Conservation (phyloP, 53 echinoderm and acorn worm genomes). For the Glandiceps talaboti region DNA sequence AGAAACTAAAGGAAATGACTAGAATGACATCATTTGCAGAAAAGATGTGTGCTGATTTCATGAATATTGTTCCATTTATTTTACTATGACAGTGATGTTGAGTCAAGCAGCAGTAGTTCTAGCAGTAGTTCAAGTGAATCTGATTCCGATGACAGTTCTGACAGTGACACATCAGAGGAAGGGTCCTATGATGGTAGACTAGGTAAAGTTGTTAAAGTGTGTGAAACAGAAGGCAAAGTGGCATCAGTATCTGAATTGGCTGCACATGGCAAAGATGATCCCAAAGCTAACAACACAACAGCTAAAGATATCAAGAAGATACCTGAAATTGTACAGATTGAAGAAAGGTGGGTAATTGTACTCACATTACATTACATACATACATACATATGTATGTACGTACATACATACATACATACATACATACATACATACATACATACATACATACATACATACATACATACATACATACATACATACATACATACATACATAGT, state of each 20-base stretch:
- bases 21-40: too few relatives aligned
- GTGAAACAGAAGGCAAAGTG: slow-evolving; percentile 1
- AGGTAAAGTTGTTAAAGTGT: slow-evolving; percentile 21
- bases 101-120: not conserved
- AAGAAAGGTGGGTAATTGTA: not conserved
- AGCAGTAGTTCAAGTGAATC: slow-evolving; percentile 20
- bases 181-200: slow-evolving; percentile 35
- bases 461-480: too few relatives aligned
- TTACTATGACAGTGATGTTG: not conserved
- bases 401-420: too few relatives aligned
- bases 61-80: too few relatives aligned
- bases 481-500: too few relatives aligned
- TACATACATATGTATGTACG: too few relatives aligned
- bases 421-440: too few relatives aligned
- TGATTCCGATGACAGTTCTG: slow-evolving; percentile 19
- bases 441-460: too few relatives aligned
- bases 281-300: not conserved
- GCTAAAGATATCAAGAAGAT: not conserved
- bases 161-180: slow-evolving; percentile 25
- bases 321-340: not conserved
- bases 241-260: not conserved
- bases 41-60: too few relatives aligned
- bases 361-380: too few relatives aligned
- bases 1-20: too few relatives aligned
- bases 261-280: not conserved